Evolutionary conservation across 2,113 vertebrate genomes (phyloP).

Genomic region (Naja naja): DNA sequence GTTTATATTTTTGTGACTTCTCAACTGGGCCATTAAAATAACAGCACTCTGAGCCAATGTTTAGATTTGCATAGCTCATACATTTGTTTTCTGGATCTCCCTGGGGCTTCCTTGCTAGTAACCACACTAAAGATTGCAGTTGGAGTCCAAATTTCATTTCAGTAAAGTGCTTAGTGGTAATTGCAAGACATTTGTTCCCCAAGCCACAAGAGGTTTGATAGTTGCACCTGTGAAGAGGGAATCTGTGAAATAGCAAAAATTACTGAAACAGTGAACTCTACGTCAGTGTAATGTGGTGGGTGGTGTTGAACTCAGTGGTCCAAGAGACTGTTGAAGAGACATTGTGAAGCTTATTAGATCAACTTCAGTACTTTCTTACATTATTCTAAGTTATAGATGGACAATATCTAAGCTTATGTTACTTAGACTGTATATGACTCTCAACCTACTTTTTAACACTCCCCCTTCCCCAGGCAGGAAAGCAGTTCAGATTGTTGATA

Average conservation of each 20-base stretch:
- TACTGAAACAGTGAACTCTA: background rate
- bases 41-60: background rate
- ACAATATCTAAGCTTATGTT: background rate
- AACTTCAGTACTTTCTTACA: background rate
- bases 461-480: background rate
- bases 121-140: background rate
- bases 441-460: background rate
- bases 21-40: background rate
- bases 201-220: background rate
- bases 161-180: background rate
- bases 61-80: background rate
- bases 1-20: background rate
- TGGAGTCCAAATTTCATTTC: background rate
- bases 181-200: background rate
- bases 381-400: background rate
- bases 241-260: background rate
- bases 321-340: background rate
- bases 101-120: background rate
- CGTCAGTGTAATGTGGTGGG: background rate
- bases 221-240: background rate
- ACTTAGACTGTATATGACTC: background rate
- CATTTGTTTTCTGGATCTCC: background rate
- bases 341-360: background rate
- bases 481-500: background rate
- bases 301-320: background rate